Evolutionary conservation across 1,140 invertebrate species (phyloP), one percentile per base, ranked within the genome.

Genomic region (Trachelipus rathkii): DNA sequence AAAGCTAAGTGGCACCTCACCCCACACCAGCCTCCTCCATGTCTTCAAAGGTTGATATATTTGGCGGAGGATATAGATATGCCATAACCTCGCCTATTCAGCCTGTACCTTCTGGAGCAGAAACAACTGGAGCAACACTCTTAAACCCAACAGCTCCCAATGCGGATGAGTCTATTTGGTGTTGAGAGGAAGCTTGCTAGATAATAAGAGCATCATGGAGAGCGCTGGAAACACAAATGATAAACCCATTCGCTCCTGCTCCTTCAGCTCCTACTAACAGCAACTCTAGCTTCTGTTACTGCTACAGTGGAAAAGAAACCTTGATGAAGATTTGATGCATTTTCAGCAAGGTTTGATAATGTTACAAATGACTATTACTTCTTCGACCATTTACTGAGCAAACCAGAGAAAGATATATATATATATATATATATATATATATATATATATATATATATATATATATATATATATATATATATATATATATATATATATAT

Each of bases 341-440:
- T 95, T 82, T 90, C 92, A 3, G 91, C 92, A 0, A 93, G 94
- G 84, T 95, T 95, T 81, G 93, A 95, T 71, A 85, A 82, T 44
- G 89, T 91, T 87, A 67, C 50, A 11, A 50, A 15, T 68, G 79
- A 80, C 15, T n/a, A 79, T 85, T 46, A 13, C 81, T 77, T 82
- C 23, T 84, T 83, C n/a, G 85, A 85, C 83, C 85, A 23, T 86
- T 85, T 76, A 80, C 82, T 13, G 81, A 8, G 77, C 79, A n/a
- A 44, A 79, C 9, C 19, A 60, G 50, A 60, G 1, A 19, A 4
- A 33, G 1, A 33, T 33, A 33, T 33, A 33, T 33, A 33, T 33
- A 33, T 33, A 33, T 33, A 33, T 33, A 33, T 33, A 33, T 33
- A 33, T 33, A 33, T n/a, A n/a, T n/a, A n/a, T n/a, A n/a, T n/a